Evolutionary conservation across 2,888 invertebrate genomes (phyloP).

Genomic region (Calameuta pallipes): DNA sequence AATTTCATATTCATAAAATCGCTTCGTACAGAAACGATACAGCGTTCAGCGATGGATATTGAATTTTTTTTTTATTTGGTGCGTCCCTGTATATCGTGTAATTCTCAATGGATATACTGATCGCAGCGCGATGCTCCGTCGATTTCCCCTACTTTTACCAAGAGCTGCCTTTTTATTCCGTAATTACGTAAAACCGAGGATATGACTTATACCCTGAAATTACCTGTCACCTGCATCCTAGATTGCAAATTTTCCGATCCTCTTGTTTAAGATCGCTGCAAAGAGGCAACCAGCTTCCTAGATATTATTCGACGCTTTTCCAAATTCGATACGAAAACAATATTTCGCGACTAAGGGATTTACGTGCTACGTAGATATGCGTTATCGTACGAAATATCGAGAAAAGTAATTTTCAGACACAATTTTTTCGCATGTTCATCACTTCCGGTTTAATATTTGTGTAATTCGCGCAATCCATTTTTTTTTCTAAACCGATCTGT

Average conservation of each 20-base stretch:
- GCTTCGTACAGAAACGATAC: not conserved
- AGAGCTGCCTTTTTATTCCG: not conserved
- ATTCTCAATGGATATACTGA: not conserved
- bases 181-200: not conserved
- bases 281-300: not conserved
- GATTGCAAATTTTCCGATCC: not conserved
- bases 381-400: too few relatives aligned
- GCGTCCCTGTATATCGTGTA: not conserved
- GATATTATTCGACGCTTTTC: not conserved
- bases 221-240: conserved; percentile 1
- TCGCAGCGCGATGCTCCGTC: not conserved
- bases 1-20: not conserved
- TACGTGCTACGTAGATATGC: too few relatives aligned
- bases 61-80: not conserved
- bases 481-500: not conserved
- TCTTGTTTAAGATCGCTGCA: not conserved
- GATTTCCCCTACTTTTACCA: not conserved
- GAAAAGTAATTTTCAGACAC: too few relatives aligned
- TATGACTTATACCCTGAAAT: not conserved
- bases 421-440: too few relatives aligned
- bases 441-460: not conserved
- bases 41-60: not conserved
- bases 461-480: not conserved
- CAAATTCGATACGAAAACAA: not conserved
- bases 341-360: not conserved